phyloP scores from a whole-genome alignment of 2,888 invertebrate species.

The Heliconius charithonia region DNA sequence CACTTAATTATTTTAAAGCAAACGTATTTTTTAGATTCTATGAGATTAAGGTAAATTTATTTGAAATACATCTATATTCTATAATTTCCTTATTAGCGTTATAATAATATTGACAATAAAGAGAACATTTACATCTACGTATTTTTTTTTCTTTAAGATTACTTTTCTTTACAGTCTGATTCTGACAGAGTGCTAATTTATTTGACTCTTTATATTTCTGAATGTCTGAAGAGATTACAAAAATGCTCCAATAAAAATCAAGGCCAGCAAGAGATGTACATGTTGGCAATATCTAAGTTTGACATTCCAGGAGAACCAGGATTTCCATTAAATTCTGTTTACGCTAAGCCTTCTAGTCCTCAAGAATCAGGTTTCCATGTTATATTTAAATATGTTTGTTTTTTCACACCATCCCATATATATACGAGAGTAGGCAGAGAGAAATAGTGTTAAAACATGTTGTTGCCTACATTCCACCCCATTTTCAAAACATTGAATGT shows the following conservation, averaged over 20 bases:
- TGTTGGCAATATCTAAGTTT: slow-evolving; percentile 96
- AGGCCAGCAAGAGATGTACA: slow-evolving; percentile 97
- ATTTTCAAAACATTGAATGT: no score
- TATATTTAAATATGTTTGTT: background rate
- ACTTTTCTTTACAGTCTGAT: slow-evolving; percentile 88
- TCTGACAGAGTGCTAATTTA: slow-evolving; percentile 98
- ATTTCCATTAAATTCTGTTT: slow-evolving; percentile 98
- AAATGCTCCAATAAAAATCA: slow-evolving; percentile 95
- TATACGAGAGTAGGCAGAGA: no score
- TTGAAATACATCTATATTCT: background rate
- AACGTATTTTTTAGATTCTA: slow-evolving; percentile 99
- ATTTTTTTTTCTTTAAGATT: background rate
- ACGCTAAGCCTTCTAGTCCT: slow-evolving; percentile 91
- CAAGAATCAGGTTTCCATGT: slow-evolving; percentile 89
- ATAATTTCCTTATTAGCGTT: background rate
- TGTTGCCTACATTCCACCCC: no score
- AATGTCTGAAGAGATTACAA: slow-evolving; percentile 97
- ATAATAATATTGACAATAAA: background rate
- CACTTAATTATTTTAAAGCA: slow-evolving; percentile 98
- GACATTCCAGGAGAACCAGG: slow-evolving; percentile 98
- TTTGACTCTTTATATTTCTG: slow-evolving; percentile 97
- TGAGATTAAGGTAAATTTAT: slow-evolving; percentile 93
- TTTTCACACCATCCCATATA: background rate
- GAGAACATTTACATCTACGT: no score
- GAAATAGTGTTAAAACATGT: no score